These are phyloP conservation scores for Hirtodrosophila confusa DNA, from an alignment of 2,888 invertebrate species.

Conservation along the genomic window DNA sequence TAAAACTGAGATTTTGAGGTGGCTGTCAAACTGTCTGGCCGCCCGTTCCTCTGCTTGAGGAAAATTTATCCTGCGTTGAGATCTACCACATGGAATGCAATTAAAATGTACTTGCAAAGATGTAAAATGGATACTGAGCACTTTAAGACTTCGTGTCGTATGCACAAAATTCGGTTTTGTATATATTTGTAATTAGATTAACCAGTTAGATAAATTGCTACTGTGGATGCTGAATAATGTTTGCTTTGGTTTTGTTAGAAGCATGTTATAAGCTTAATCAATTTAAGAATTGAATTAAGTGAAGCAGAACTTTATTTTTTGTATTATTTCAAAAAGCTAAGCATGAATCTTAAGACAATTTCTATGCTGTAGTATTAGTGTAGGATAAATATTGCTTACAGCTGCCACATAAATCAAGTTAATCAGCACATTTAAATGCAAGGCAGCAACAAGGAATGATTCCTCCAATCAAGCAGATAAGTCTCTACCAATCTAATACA, in stretches of 20 bases:
- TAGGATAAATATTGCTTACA: too few relatives aligned
- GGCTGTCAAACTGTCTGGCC: too few relatives aligned
- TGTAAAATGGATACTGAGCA: neutral
- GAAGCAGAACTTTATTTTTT: too few relatives aligned
- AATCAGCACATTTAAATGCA: slow-evolving; percentile 53
- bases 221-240: neutral
- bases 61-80: slow-evolving; percentile 9
- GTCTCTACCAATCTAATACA: neutral
- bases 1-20: neutral
- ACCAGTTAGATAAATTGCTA: neutral
- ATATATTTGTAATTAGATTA: slow-evolving; percentile 5
- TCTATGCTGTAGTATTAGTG: too few relatives aligned
- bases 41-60: neutral
- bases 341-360: too few relatives aligned
- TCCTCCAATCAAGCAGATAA: slow-evolving; percentile 33
- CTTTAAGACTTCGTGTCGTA: slow-evolving; percentile 1
- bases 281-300: too few relatives aligned
- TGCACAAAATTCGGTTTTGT: slow-evolving; percentile 12
- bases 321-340: too few relatives aligned
- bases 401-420: slow-evolving; percentile 44
- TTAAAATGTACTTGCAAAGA: slow-evolving; percentile 17
- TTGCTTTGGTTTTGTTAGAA: neutral
- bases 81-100: slow-evolving; percentile 26
- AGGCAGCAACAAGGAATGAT: slow-evolving; percentile 21
- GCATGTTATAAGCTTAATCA: too few relatives aligned